Conservation (phyloP, 2,797 vertebrate species). For the Nannoperca obscura region DNA sequence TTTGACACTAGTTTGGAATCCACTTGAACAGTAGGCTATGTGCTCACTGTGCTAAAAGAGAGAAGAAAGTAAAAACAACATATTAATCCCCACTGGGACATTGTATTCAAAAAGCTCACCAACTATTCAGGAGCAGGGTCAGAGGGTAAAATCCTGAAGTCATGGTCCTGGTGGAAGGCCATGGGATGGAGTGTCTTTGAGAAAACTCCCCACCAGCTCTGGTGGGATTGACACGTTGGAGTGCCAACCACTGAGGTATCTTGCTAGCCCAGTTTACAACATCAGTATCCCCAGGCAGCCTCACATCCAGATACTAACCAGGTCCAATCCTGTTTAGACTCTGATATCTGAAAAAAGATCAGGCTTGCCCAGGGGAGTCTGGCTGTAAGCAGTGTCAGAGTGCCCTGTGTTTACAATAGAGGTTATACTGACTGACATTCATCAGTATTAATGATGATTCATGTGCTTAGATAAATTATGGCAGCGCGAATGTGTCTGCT, state of each 20-base stretch:
- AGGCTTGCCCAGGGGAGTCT: constrained; percentile 3
- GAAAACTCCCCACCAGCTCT: not conserved
- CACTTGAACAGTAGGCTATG: not conserved
- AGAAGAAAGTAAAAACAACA: not conserved
- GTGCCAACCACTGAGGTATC: not conserved
- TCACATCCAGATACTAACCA: not conserved
- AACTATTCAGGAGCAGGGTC: not conserved
- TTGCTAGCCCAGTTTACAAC: not conserved
- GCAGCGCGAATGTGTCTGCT: constrained; percentile 15
- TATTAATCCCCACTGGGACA: not conserved
- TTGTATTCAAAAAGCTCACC: not conserved
- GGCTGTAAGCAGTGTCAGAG: constrained; percentile 45
- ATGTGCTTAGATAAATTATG: constrained; percentile 48
- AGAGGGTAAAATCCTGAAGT: not conserved
- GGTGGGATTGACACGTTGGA: not conserved
- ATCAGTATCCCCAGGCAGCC: not conserved
- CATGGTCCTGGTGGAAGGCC: not conserved
- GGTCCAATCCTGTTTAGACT: not conserved
- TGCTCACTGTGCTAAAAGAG: not conserved
- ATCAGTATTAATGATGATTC: constrained; percentile 65
- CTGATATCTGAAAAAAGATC: constrained; percentile 1
- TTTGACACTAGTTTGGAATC: not conserved
- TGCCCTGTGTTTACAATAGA: constrained; percentile 48
- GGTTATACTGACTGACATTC: constrained; percentile 58
- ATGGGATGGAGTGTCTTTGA: not conserved